Evolutionary conservation across 2,888 invertebrate genomes (phyloP), one percentile per base, ranked within the genome.

Genomic region (Watsonalla cultraria): DNA sequence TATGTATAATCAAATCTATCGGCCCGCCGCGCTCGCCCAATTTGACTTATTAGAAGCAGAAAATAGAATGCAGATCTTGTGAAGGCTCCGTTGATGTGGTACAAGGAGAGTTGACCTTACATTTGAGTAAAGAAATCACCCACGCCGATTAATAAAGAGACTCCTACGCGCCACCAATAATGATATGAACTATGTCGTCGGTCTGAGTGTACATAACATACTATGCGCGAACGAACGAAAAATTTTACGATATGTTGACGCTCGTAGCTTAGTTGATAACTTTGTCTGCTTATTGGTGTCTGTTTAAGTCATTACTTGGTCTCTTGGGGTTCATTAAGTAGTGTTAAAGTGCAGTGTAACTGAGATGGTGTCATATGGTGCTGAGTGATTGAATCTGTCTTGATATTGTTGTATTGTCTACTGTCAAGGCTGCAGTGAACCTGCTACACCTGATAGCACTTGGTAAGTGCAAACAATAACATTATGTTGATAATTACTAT

Each of bases 111-210:
- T 70, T 86, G 88, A 86, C 87, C 89, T 88, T 86, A 80, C 62
- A 65, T 82, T 74, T 72, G 65, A 75, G 75, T 76, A 72, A 78
- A 82, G 78, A 76, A 76, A 78, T 88, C 74, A 73, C 90, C 90
- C 83, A 90, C 90, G 87, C 87, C 63, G 73, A 61, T 64, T 78
- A 84, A 78, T 89, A 85, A 83, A 83, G 59, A 68, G 68, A 83
- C 86, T 82, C 90, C 90, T 90, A 90, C 90, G 82, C 86, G 72
- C 61, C 66, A 61, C 66, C 70, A 65, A 66, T 53, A 60, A 54
- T 54, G 59, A 61, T 73, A 65, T 69, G 52, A 74, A 77, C 70
- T 80, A 70, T 79, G 79, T 76, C 72, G 73, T 71, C 70, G 62
- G 72, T 24, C 24, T 24, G 24, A 24, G 24, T 24, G 24, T 76